A percentile compares a stretch with the other conserved stretches of the same genome.
These are phyloP conservation scores for Acleris literana DNA, from an alignment of 2,888 invertebrate species.

Conservation along the genomic window DNA sequence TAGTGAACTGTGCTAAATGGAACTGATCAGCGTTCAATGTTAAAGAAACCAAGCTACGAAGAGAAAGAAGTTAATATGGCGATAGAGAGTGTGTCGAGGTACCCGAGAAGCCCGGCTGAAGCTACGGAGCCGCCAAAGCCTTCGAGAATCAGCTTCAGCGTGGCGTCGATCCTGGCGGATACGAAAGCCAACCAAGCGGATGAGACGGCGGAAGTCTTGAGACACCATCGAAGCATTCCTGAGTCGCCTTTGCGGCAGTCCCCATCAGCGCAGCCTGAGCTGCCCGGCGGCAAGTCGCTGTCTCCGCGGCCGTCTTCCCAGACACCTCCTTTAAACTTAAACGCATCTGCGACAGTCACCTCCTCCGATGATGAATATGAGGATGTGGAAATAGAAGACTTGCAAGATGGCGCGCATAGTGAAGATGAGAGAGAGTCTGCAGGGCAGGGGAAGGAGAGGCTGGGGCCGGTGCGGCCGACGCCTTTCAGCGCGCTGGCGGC, in stretches of 20 bases:
- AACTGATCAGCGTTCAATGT: conserved; percentile 84
- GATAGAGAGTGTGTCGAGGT: conserved; percentile 87
- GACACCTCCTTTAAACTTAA: conserved; percentile 76
- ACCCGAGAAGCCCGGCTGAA: conserved; percentile 86
- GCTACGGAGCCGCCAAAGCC: conserved; percentile 85
- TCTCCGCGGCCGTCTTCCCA: conserved; percentile 72
- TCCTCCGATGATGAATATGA: conserved; percentile 86
- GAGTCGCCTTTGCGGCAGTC: conserved; percentile 78
- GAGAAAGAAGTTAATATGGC: conserved; percentile 86
- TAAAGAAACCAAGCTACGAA: conserved; percentile 84
- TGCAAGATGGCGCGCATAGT: conserved; percentile 83
- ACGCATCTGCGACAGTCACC: conserved; percentile 75
- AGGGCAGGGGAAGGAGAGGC: conserved; percentile 63
- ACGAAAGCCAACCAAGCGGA: conserved; percentile 85
- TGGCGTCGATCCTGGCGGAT: conserved; percentile 93
- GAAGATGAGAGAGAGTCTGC: conserved; percentile 71
- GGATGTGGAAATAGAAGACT: conserved; percentile 92
- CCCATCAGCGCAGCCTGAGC: conserved; percentile 73
- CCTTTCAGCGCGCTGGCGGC: conserved; percentile 88
- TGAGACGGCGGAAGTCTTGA: conserved; percentile 75
- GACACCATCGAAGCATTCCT: conserved; percentile 79
- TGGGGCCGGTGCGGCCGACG: conserved; percentile 88
- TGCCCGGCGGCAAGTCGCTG: conserved; percentile 71
- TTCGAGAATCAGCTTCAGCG: conserved; percentile 92
- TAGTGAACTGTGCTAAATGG: conserved; percentile 78